Base-by-base conservation (phyloP, 1,140 invertebrate species). In the Propsilocerus akamusi region DNA sequence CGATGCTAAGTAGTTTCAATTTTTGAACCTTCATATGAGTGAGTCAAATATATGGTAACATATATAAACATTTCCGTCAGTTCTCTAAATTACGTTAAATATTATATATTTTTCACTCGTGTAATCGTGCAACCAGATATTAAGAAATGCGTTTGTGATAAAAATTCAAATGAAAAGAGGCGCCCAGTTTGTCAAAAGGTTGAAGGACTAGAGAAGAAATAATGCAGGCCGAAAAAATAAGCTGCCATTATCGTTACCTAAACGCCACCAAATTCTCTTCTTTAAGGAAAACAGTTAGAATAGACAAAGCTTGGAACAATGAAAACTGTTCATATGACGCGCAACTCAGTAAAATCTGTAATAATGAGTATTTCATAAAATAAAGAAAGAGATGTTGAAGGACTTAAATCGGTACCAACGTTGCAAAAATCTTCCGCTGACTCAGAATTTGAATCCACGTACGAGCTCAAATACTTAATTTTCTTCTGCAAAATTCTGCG, bases 401-500 rank as follows among this genome's bases (percentile, higher is more conserved):
- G 58, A 61, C 0, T 65, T 65, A 12, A 61, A 59, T 3, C 57
- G 59, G 0, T 65, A 59, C 52, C 20, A 62, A 11, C 58, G 61
- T 48, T 64, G 62, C 41, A 63, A 63, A 25, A 51, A 59, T 14
- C 62, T 58, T 41, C 59, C 57, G 57, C 57, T 41, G 10, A 41
- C 34, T 17, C 46, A 26, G 61, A 51, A 28, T 51, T 8, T 41
- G 51, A n/a, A 59, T 61, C 48, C 58, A 41, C 5, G 48, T 56
- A 57, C 0, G 56, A 65, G n/a, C 54, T 65, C 2, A 64, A 64
- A 53, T 65, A 63, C 26, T 57, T 63, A 26, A 60, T 58, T 8
- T 64, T 65, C 49, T 63, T 65, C 46, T 65, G 63, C 24, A 37
- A 64, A 50, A 55, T 56, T 2, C 24, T 65, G 7, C 48, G 54